phyloP scores from a whole-genome alignment of 2,797 vertebrate species.

The Cossypha niveicapilla region DNA sequence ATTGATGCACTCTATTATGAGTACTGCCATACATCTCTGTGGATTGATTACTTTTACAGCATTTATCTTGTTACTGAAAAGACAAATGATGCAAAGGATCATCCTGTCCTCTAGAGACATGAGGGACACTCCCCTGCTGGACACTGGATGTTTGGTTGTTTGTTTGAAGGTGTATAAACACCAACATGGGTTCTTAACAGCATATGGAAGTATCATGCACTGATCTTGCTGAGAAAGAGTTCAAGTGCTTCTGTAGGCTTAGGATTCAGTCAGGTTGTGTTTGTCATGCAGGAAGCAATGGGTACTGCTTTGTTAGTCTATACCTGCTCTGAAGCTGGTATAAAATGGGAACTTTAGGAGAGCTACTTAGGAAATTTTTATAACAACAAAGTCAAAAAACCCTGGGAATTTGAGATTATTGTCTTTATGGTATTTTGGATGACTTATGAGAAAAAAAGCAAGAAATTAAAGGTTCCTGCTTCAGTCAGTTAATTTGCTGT shows the following conservation, averaged over 20 bases:
- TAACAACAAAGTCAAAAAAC: neutral
- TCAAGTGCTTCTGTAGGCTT: neutral
- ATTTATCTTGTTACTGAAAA: neutral
- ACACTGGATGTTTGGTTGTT: neutral
- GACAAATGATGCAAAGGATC: neutral
- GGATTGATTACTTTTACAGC: neutral
- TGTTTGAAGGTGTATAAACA: neutral
- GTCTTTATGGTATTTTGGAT: neutral
- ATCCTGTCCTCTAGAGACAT: neutral
- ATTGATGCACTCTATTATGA: neutral
- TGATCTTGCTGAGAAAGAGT: neutral
- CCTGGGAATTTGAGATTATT: neutral
- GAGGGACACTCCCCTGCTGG: neutral
- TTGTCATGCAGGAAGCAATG: neutral
- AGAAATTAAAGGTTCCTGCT: neutral
- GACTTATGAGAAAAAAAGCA: neutral
- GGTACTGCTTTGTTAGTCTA: neutral
- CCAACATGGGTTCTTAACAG: neutral
- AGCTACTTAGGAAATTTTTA: neutral
- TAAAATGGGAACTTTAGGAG: neutral
- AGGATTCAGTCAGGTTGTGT: neutral
- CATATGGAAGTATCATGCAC: neutral
- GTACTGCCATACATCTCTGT: neutral
- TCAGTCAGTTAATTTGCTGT: neutral
- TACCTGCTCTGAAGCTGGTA: neutral